These are phyloP conservation scores for Nematostella vectensis DNA, from an alignment of 92 coral and sea anemone species.

Conservation along the genomic window DNA sequence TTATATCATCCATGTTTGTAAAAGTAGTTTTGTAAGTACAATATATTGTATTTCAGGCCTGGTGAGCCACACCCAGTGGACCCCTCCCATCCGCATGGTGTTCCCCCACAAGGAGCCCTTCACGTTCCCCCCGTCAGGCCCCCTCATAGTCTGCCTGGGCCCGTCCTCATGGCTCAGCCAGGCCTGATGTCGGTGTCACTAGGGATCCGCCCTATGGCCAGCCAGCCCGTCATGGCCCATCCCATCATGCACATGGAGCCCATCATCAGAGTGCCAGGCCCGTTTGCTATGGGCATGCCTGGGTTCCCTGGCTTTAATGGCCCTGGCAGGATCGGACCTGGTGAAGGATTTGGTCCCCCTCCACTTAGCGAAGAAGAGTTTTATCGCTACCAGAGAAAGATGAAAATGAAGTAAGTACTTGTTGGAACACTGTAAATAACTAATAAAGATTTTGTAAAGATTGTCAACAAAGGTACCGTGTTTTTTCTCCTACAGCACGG, in stretches of 20 bases:
- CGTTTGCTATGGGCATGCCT: constrained; percentile 24
- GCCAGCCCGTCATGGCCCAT: constrained; percentile 23
- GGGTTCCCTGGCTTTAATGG: constrained; percentile 32
- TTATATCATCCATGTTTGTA: no score
- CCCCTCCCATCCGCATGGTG: constrained; percentile 32
- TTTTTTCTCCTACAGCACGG: no score
- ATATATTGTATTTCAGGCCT: no score
- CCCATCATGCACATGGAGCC: constrained; percentile 35
- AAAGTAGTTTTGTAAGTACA: no score
- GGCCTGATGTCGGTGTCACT: constrained; percentile 17
- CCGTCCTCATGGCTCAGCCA: constrained; percentile 31
- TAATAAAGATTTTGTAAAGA: not conserved
- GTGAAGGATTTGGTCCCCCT: constrained; percentile 32
- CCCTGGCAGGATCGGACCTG: constrained; percentile 7
- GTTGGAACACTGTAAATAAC: not conserved
- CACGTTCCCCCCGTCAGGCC: constrained; percentile 61
- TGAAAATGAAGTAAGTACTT: constrained; percentile 11
- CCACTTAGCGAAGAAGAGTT: constrained; percentile 89
- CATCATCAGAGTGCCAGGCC: constrained; percentile 21
- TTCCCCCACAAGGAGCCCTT: constrained; percentile 62
- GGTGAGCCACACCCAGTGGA: no score
- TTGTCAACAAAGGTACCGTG: no score
- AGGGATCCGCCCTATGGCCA: constrained; percentile 20
- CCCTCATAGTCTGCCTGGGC: constrained; percentile 14
- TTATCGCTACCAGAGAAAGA: constrained; percentile 36